These are phyloP conservation scores for Taphrorychus bicolor DNA, from an alignment of 2,888 invertebrate genomes.

Conservation along the genomic window DNA sequence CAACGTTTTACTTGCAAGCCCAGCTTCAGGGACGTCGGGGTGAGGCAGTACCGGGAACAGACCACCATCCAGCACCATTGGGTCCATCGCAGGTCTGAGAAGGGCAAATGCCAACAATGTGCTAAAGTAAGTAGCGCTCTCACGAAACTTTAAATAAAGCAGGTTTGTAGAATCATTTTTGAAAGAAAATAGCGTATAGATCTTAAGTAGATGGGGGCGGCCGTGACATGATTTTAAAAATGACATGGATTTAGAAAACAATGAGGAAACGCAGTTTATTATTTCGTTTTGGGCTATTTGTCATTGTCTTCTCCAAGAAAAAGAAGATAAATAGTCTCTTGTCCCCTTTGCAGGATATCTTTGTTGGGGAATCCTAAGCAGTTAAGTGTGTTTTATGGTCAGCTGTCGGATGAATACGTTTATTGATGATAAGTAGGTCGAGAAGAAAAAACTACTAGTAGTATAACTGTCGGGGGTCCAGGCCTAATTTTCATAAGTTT, in stretches of 20 bases:
- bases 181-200: no score
- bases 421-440: no score
- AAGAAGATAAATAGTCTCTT: constrained; percentile 2
- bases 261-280: constrained; percentile 3
- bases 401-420: neutral
- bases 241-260: neutral
- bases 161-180: neutral
- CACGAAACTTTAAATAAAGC: no score
- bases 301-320: constrained; percentile 2
- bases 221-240: neutral
- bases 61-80: constrained; percentile 94
- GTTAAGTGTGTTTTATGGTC: neutral
- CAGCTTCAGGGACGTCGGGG: constrained; percentile 93
- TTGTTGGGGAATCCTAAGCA: neutral
- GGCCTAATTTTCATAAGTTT: no score
- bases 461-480: no score
- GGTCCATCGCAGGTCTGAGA: constrained; percentile 94
- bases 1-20: constrained; percentile 91
- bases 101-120: constrained; percentile 96
- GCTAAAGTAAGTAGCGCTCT: constrained; percentile 81
- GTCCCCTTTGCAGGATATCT: neutral
- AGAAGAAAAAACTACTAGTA: no score
- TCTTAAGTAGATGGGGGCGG: no score
- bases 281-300: constrained; percentile 2
- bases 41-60: constrained; percentile 92